Conservation (phyloP, 1,140 invertebrate species). For the Anoplophora glabripennis region DNA sequence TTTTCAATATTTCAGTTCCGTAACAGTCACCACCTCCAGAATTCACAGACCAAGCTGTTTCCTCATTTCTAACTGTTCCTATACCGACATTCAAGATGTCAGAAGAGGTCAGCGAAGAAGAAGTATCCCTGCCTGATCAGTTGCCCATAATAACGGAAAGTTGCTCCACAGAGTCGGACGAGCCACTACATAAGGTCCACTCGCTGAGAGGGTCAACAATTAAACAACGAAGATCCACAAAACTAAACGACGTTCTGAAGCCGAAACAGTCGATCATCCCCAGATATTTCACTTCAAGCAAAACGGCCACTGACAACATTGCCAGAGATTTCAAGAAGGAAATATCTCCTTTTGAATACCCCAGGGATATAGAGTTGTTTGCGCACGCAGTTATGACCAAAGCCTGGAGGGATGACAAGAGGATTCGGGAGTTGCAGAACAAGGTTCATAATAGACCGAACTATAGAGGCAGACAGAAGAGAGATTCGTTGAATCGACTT, state of each 20-base stretch:
- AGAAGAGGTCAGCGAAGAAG: no score
- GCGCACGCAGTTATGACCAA: constrained; percentile 42
- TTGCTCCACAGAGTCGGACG: background rate
- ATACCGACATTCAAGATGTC: no score
- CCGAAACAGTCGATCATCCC: constrained; percentile 29
- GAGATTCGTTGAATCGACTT: constrained; percentile 45
- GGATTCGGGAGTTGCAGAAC: constrained; percentile 34
- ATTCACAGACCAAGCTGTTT: no score
- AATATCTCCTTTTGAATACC: constrained; percentile 41
- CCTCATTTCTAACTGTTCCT: no score
- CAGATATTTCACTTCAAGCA: constrained; percentile 41
- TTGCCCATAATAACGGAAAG: background rate
- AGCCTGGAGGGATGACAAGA: constrained; percentile 37
- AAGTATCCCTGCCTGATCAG: background rate
- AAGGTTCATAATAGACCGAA: constrained; percentile 38
- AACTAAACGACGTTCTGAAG: constrained; percentile 19
- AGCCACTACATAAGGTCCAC: background rate
- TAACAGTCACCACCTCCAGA: no score
- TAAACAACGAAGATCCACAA: background rate
- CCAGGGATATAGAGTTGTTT: constrained; percentile 41
- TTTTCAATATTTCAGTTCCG: no score
- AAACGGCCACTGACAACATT: constrained; percentile 31
- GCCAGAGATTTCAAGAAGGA: constrained; percentile 36
- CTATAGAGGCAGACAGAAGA: constrained; percentile 30
- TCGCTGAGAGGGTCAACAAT: background rate